Evolutionary conservation across 2,113 vertebrate genomes (phyloP), one percentile per base, ranked within the genome.

Genomic region (Lepus timidus): DNA sequence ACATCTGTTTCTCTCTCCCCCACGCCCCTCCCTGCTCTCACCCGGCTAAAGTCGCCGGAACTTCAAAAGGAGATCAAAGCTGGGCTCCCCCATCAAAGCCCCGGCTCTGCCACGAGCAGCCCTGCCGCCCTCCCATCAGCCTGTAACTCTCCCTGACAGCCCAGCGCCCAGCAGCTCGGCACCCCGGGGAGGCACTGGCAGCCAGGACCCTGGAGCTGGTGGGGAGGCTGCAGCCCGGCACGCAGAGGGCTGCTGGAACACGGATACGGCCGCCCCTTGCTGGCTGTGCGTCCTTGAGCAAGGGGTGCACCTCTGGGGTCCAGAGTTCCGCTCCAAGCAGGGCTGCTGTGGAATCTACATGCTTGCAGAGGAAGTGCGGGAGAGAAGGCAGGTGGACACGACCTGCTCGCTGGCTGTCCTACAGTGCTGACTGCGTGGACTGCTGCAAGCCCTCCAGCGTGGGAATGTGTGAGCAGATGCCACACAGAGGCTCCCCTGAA

Each of bases 61-160:
- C 96, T 97, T 97, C 96, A 96, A 97, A 97, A 94, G 94, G 36
- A 97, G 94, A 97, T 97, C 94, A 97, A 97, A 97, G 97, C 85
- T 76, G 23, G 81, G 84, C 36, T 84, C 67, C 75, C 90, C 92
- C 91, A 95, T 96, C 96, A 70, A 79, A 92, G 51, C 95, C 61
- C 64, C 78, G 82, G 93, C 94, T 94, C 23, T 85, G 85, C 85
- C 76, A 82, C 44, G 58, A 90, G 51, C 78, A n/a, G 7, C 39
- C 55, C 55, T 58, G 55, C 16, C 70, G 64, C 51, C 55, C 20
- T 20, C 64, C n/a, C 49, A 23, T 22, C 29, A 49, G 58, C 74
- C 85, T 78, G 22, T 96, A 96, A 96, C 95, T 97, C 95, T 96
- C 86, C 76, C 85, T 81, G 85, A 96, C 78, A 93, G 76, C 49